Conservation (phyloP, 92 coral and sea anemone species). For the Epizoanthus illoricatus region DNA sequence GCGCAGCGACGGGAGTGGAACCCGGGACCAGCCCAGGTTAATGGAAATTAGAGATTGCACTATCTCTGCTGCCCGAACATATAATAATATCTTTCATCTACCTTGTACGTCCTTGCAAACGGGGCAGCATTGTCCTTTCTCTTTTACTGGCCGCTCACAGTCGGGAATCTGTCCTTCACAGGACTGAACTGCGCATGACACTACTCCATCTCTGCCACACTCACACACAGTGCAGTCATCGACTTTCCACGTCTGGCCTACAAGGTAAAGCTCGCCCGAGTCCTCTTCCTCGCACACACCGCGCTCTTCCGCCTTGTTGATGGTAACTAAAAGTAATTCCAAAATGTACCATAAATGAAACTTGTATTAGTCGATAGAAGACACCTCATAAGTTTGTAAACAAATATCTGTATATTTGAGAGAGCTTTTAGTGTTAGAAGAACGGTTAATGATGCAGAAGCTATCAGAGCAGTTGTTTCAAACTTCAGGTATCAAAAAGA, state of each 20-base stretch:
- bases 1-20: too few species aligned
- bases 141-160: constrained; percentile 80
- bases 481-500: too few species aligned
- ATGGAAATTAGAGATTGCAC: too few species aligned
- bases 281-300: constrained; percentile 75
- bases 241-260: constrained; percentile 93
- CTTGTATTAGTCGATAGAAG: not conserved
- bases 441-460: too few species aligned
- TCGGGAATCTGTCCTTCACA: constrained; percentile 74
- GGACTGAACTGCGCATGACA: constrained; percentile 85
- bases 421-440: too few species aligned
- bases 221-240: constrained; percentile 94
- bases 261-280: constrained; percentile 78
- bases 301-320: constrained; percentile 66
- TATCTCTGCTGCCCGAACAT: too few species aligned
- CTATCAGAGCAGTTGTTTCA: too few species aligned
- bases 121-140: constrained; percentile 94
- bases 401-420: too few species aligned
- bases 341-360: not conserved
- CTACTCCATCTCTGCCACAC: constrained; percentile 87
- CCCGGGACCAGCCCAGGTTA: too few species aligned
- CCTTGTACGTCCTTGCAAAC: constrained; percentile 78
- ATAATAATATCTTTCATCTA: not conserved
- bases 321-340: constrained; percentile 52
- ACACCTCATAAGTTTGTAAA: too few species aligned